Percentiles rank a stretch among this genome's conserved stretches.
phyloP scores from a whole-genome alignment of 2,888 invertebrate genomes.

The Cerceris rybyensis region DNA sequence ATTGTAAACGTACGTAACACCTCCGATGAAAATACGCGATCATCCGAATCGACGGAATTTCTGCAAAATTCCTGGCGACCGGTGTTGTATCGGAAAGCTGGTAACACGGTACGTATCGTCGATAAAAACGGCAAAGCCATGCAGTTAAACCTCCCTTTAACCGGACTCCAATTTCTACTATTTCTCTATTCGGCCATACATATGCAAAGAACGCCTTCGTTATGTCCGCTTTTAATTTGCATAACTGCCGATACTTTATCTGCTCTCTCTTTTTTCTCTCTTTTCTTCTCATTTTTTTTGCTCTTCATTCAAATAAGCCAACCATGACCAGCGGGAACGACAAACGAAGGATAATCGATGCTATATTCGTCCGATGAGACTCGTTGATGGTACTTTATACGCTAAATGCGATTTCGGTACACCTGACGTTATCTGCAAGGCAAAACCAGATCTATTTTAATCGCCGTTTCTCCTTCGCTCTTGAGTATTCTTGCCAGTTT shows the following conservation, averaged over 20 bases:
- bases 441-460: constrained; percentile 43
- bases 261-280: background rate
- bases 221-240: constrained; percentile 40
- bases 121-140: background rate
- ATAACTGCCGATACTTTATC: constrained; percentile 46
- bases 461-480: constrained; percentile 26
- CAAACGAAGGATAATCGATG: constrained; percentile 46
- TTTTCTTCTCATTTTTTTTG: too few species aligned
- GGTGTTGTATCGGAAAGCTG: background rate
- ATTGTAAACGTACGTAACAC: too few species aligned
- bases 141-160: constrained; percentile 8
- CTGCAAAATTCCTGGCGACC: background rate
- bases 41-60: background rate
- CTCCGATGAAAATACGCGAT: too few species aligned
- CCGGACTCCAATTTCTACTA: constrained; percentile 9
- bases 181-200: constrained; percentile 20
- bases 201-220: constrained; percentile 43
- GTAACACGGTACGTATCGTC: background rate
- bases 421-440: constrained; percentile 52
- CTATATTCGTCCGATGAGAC: constrained; percentile 16
- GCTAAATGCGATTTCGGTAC: constrained; percentile 41
- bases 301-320: constrained; percentile 5
- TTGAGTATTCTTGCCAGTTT: constrained; percentile 36
- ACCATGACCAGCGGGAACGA: constrained; percentile 1
- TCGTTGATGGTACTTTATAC: constrained; percentile 18